phyloP scores from a whole-genome alignment of 2,888 invertebrate genomes.

The Eudasyphora cyanicolor region DNA sequence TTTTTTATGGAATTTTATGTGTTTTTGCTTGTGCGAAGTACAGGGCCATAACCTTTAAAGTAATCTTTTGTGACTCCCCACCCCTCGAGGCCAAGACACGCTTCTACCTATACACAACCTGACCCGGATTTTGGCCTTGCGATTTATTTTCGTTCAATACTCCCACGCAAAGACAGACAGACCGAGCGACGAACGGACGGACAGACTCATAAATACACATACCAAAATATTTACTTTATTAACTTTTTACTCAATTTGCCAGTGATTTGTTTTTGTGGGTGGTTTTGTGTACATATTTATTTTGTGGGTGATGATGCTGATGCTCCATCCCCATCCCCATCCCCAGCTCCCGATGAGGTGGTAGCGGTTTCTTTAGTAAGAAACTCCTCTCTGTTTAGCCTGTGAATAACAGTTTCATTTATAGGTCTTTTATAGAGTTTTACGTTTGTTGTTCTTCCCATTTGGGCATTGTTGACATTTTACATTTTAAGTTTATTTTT shows the following conservation, averaged over 20 bases:
- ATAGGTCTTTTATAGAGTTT: neutral
- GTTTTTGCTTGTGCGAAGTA: neutral
- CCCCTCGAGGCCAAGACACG: neutral
- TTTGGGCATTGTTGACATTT: neutral
- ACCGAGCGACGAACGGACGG: neutral
- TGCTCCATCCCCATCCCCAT: no score
- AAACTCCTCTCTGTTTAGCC: neutral
- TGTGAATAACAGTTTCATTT: neutral
- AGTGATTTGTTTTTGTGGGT: constrained; percentile 35
- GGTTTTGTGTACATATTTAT: constrained; percentile 27
- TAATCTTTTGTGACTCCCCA: neutral
- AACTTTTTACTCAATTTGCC: constrained; percentile 55
- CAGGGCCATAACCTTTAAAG: neutral
- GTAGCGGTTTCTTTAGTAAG: neutral
- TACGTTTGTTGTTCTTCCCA: neutral
- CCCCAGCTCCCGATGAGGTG: neutral
- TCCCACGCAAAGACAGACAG: no score
- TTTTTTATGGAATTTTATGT: constrained; percentile 11
- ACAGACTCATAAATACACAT: neutral
- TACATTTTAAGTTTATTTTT: neutral
- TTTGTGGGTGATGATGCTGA: neutral
- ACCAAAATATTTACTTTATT: constrained; percentile 38
- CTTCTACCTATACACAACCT: neutral
- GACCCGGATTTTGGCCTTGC: neutral
- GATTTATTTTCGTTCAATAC: neutral